Evolutionary conservation across 2,113 vertebrate species (phyloP).

Genomic region (Petrocephalus microphthalmus): DNA sequence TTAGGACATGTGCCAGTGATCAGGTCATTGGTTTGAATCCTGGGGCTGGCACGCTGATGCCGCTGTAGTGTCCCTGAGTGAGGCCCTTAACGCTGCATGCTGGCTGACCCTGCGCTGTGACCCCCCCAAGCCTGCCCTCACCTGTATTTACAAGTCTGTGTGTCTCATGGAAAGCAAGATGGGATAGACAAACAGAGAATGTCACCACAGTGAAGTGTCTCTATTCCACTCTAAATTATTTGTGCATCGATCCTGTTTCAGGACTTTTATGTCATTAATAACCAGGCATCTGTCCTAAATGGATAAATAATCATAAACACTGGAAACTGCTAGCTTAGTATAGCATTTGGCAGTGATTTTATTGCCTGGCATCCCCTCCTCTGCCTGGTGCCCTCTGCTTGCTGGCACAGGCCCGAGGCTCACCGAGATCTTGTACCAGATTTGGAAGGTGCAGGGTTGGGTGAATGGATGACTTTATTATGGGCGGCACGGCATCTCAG

Average conservation of each 20-base stretch:
- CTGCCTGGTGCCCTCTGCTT: not conserved
- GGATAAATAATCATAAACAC: not conserved
- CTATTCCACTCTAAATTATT: not conserved
- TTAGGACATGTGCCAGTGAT: not conserved
- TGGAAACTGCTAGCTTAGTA: not conserved
- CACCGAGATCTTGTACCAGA: not conserved
- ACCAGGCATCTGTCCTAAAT: not conserved
- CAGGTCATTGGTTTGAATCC: not conserved
- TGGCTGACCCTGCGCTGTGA: not conserved
- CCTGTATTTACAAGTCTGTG: not conserved
- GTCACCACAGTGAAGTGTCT: not conserved
- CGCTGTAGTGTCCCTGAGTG: not conserved
- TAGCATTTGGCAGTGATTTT: not conserved
- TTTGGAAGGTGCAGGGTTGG: not conserved
- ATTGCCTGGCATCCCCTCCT: not conserved
- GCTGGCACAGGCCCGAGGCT: not conserved
- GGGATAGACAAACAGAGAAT: not conserved
- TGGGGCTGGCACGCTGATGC: not conserved
- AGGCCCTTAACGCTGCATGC: not conserved
- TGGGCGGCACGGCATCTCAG: not conserved
- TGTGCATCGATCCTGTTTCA: not conserved
- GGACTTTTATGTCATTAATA: not conserved
- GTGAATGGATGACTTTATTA: not conserved
- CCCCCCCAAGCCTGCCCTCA: not conserved
- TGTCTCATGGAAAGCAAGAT: not conserved